Evolutionary conservation across 1,140 invertebrate species (phyloP), one percentile per base, ranked within the genome.

Genomic region (Brachionus sp.): DNA sequence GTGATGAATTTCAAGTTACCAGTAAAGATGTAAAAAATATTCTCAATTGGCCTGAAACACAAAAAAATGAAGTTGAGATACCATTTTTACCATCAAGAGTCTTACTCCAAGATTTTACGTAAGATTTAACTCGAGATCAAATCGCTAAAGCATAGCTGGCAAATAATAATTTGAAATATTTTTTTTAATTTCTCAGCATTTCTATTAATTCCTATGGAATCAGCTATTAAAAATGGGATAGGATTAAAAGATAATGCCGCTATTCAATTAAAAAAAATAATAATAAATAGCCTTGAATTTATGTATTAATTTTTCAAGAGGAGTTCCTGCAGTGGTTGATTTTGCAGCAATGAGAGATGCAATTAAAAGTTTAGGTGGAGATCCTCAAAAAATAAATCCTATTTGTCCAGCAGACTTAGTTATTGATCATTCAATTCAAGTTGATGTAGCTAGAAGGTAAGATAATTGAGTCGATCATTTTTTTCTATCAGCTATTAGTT

Each of bases 281-380:
- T 2, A 29, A 29, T 29, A 29, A 29, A 29, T 2, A 29, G 29
- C 29, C 29, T 29, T 29, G 29, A 29, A 3, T 73, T 4, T 73
- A 73, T 44, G 23, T 62, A 9, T 44, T 66, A 23, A 29, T 29
- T 13, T 62, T 90, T 94, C 94, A 83, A 98, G 95, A 66, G 96
- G 96, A n/a, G 95, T 99, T 0, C 96, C 97, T 16, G 96, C 95
- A 7, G 95, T 99, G 9, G 96, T 98, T 10, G 97, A 99, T 89
- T 97, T 99, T 91, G 97, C 97, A 42, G 95, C 95, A 5, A 98
- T 99, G 96, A 90, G 97, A 86, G 96, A 98, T 91, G 95, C 95
- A 23, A 95, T 98, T 0, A 92, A 93, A 86, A 90, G 91, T 42
- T 90, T 98, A 9, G 93, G 93, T 1, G 95, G 95, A 1, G 91